phyloP scores from a whole-genome alignment of 2,797 vertebrate genomes.

The Manis javanica region DNA sequence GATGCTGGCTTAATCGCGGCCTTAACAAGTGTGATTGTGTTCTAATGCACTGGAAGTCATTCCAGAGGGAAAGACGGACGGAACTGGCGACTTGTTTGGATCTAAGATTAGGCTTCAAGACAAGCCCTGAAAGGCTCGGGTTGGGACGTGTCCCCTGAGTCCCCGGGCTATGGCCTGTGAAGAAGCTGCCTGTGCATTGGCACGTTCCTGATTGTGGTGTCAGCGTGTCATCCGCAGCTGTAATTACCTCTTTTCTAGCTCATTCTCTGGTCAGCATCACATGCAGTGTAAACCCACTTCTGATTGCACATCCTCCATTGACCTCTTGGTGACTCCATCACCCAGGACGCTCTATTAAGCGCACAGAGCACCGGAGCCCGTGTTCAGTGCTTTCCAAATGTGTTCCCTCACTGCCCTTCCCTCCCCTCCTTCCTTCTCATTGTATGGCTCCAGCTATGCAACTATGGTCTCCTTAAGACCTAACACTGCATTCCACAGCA shows the following conservation, averaged over 20 bases:
- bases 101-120: neutral
- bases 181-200: neutral
- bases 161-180: neutral
- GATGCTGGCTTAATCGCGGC: neutral
- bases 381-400: neutral
- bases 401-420: neutral
- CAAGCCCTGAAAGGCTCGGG: neutral
- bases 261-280: conserved; percentile 38
- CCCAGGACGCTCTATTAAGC: neutral
- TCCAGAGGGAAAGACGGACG: neutral
- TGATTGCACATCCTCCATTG: neutral
- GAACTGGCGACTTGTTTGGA: neutral
- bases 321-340: neutral
- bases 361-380: neutral
- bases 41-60: neutral
- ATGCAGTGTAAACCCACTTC: neutral
- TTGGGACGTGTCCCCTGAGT: conserved; percentile 56
- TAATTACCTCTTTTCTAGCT: conserved; percentile 56
- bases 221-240: conserved; percentile 25
- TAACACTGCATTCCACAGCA: neutral
- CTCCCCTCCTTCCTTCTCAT: neutral
- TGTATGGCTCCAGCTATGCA: neutral
- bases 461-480: neutral
- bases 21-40: neutral
- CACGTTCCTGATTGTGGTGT: neutral